Conservation (phyloP, 1,140 invertebrate genomes). For the Triops longicaudatus region DNA sequence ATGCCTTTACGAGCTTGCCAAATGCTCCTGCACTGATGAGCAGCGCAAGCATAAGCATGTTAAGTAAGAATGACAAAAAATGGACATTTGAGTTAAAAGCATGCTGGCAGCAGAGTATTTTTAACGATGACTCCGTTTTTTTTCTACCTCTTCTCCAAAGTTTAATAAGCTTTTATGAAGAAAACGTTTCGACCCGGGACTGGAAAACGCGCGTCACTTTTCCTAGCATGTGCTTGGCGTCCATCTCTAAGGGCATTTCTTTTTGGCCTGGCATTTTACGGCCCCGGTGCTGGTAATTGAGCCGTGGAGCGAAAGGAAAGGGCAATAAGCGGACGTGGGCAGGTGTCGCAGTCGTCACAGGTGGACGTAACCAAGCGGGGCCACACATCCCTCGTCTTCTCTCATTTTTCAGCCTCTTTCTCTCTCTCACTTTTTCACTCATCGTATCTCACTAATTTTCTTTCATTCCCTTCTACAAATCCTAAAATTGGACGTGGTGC, state of each 20-base stretch:
- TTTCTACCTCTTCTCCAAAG: background rate
- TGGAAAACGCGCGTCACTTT: background rate
- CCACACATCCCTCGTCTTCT: slow-evolving; percentile 1
- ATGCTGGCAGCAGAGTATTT: background rate
- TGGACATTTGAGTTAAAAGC: background rate
- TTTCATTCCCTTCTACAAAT: background rate
- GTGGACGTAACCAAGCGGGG: slow-evolving; percentile 9
- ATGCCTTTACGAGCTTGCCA: background rate
- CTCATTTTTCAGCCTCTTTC: background rate
- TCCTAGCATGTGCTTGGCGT: background rate
- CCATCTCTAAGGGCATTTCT: background rate
- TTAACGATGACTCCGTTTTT: background rate
- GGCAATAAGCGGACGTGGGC: slow-evolving; percentile 13
- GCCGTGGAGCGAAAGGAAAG: slow-evolving; percentile 10
- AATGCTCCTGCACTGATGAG: background rate
- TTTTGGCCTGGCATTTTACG: background rate
- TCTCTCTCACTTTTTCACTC: background rate
- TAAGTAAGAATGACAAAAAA: background rate
- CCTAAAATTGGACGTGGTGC: background rate
- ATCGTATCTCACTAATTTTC: background rate
- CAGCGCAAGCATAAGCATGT: background rate
- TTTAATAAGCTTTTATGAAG: background rate
- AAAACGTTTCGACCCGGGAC: background rate
- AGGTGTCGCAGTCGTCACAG: slow-evolving; percentile 13
- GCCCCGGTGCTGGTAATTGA: background rate